Evolutionary conservation across 2,888 invertebrate species (phyloP), one percentile per base, ranked within the genome.

Genomic region (Steromphala cineraria): DNA sequence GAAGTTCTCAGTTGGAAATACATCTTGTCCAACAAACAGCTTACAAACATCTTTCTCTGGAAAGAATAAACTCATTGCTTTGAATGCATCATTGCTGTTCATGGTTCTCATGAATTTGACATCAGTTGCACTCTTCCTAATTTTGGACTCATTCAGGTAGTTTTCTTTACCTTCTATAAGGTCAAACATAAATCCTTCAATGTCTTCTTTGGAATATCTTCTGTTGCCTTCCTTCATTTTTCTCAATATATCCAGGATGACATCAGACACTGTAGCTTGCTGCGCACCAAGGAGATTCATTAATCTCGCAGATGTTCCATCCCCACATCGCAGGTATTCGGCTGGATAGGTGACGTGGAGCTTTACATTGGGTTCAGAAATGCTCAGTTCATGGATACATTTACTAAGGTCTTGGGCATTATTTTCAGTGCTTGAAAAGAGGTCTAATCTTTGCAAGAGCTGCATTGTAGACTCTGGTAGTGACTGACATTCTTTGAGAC

Each of bases 21-120:
- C 84, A n/a, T 86, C 85, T 78, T 89, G 75, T 28, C 81, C 81
- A 5, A 79, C 21, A 80, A 90, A 89, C 67, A 90, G 53, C 4
- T 80, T 79, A 75, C 84, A 81, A 2, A 90, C 81, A 15, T 84
- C 28, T 21, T 67, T 17, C 52, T 24, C n/a, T 31, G 79, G 79
- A 24, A 53, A 24, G 28, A 67, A 79, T 28, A 79, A 53, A 21
- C 24, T 71, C n/a, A 4, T 31, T 28, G 53, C 46, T 46, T 46
- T 46, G 46, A 46, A 46, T 46, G 46, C 13, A 46, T 46, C 46
- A 46, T 46, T 46, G 46, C 36, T 19, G 17, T 28, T 67, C 5
- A 28, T 67, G n/a, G 24, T 15, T n/a, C 55, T 21, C 8, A 78
- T 28, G 62, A 78, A 78, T 13, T 36, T 40, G 56, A 78, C 56